phyloP scores from a whole-genome alignment of 1,140 invertebrate species.

The Arion vulgaris region DNA sequence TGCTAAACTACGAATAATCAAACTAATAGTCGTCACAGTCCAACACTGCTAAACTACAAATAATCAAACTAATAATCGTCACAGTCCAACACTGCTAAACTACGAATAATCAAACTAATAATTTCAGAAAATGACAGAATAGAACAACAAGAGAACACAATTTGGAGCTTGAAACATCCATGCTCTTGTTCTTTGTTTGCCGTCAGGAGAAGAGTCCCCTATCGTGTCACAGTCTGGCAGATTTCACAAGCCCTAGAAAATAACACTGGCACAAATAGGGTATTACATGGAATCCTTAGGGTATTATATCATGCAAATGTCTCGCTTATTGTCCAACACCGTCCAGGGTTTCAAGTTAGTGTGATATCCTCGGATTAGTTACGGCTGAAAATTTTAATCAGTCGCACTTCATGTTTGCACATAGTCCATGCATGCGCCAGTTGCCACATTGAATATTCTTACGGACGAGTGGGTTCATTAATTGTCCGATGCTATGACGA shows the following conservation, averaged over 20 bases:
- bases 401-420: background rate
- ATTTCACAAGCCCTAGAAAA: background rate
- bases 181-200: conserved; percentile 12
- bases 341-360: background rate
- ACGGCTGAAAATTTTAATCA: conserved; percentile 1
- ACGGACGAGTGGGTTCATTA: conserved; percentile 8
- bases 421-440: background rate
- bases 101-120: too few species aligned
- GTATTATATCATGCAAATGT: conserved; percentile 18
- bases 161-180: background rate
- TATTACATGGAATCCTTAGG: background rate
- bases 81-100: too few species aligned
- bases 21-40: too few species aligned
- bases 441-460: background rate
- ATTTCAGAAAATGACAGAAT: too few species aligned
- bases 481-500: background rate
- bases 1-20: too few species aligned
- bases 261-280: background rate
- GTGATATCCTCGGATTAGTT: conserved; percentile 7
- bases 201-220: background rate
- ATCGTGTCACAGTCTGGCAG: background rate
- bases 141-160: background rate
- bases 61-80: too few species aligned
- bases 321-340: background rate
- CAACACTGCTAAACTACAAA: too few species aligned